These are phyloP conservation scores for Engystomops pustulosus DNA, from an alignment of 2,113 vertebrate species.

Conservation along the genomic window DNA sequence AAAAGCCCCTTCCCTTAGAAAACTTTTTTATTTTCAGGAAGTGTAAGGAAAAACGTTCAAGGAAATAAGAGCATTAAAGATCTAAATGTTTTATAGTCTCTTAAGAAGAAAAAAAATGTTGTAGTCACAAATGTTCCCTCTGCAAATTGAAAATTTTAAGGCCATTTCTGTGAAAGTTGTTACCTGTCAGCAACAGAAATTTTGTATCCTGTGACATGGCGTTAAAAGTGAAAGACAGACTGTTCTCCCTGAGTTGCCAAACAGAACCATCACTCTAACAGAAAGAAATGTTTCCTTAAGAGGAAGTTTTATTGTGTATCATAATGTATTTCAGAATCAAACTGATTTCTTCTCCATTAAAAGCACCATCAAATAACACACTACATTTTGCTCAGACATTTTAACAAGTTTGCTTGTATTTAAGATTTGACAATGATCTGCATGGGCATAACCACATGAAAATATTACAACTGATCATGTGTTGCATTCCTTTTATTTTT, in stretches of 20 bases:
- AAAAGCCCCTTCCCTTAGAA: background rate
- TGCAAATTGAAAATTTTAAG: slow-evolving; percentile 10
- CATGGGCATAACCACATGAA: too few relatives aligned
- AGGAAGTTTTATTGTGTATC: background rate
- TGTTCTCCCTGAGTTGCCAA: too few relatives aligned
- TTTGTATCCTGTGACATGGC: background rate
- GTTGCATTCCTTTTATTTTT: too few relatives aligned
- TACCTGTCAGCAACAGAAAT: background rate
- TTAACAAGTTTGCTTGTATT: too few relatives aligned
- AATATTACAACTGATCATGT: too few relatives aligned
- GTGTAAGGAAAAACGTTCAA: background rate
- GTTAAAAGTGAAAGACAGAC: too few relatives aligned
- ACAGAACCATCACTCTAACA: too few relatives aligned
- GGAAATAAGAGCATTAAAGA: slow-evolving; percentile 26
- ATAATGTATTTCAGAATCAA: background rate
- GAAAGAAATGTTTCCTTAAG: too few relatives aligned
- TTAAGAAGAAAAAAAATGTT: slow-evolving; percentile 25
- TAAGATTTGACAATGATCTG: too few relatives aligned
- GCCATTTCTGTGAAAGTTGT: background rate
- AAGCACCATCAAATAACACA: too few relatives aligned
- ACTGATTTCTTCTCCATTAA: too few relatives aligned
- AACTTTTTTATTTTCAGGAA: background rate
- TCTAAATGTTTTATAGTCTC: slow-evolving; percentile 36
- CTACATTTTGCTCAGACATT: too few relatives aligned
- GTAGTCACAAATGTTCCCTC: slow-evolving; percentile 7